Evolutionary conservation across 2,113 vertebrate genomes (phyloP).

Genomic region (Anas platyrhynchos): DNA sequence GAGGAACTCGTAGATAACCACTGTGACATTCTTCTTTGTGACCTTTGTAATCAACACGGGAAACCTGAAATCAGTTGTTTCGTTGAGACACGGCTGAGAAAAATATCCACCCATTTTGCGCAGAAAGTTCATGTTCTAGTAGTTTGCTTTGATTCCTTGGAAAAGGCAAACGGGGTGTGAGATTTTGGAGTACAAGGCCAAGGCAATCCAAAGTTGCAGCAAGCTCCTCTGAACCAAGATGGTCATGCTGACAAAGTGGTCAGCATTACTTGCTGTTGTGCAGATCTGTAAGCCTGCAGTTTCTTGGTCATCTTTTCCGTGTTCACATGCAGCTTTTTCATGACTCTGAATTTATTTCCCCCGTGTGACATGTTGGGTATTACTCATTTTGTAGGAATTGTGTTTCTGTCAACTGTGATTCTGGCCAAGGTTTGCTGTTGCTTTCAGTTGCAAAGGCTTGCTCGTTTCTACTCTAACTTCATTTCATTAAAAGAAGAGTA

Average conservation of each 20-base stretch:
- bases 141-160: constrained; percentile 6
- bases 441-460: background rate
- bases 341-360: constrained; percentile 51
- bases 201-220: background rate
- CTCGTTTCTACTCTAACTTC: background rate
- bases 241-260: background rate
- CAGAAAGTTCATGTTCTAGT: constrained; percentile 28
- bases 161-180: background rate
- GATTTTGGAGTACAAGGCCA: background rate
- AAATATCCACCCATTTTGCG: background rate
- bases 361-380: background rate
- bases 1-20: constrained; percentile 24
- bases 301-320: background rate
- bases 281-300: background rate
- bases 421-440: constrained; percentile 27
- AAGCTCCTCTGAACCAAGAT: background rate
- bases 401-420: background rate
- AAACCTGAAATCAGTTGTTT: constrained; percentile 59
- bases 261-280: background rate
- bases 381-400: constrained; percentile 31
- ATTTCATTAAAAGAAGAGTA: background rate
- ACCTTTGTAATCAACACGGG: constrained; percentile 17
- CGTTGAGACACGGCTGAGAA: constrained; percentile 27
- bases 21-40: background rate
- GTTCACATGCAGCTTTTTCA: background rate